phyloP scores from a whole-genome alignment of 2,797 vertebrate species.

The Poecilia wingei region DNA sequence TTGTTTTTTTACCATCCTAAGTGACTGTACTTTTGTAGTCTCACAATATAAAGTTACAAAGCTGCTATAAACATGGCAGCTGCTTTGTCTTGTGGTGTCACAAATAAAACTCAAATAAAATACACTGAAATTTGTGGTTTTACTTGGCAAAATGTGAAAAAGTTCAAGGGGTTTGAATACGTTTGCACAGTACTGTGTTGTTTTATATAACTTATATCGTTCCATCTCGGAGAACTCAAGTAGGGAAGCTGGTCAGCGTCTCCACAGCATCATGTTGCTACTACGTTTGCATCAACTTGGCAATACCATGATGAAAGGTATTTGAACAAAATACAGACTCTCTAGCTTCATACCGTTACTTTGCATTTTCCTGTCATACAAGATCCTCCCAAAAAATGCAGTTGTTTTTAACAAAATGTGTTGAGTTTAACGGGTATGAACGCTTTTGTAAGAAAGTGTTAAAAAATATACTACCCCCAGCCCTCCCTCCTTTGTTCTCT shows the following conservation, averaged over 20 bases:
- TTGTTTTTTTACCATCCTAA: not conserved
- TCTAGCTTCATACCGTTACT: not conserved
- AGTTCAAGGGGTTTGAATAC: not conserved
- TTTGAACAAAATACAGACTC: not conserved
- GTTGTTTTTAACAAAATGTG: not conserved
- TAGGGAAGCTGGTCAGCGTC: not conserved
- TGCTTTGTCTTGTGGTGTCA: not conserved
- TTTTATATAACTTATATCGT: not conserved
- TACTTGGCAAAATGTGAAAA: not conserved
- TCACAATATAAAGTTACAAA: not conserved
- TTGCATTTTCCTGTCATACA: conserved; percentile 28
- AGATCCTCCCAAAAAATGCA: conserved; percentile 10
- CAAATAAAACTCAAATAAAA: not conserved
- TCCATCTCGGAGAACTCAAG: not conserved
- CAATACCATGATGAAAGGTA: not conserved
- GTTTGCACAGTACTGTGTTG: not conserved
- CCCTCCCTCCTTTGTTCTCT: conserved; percentile 26
- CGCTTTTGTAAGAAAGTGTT: conserved; percentile 32
- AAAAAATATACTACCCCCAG: conserved; percentile 23
- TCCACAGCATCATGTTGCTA: not conserved
- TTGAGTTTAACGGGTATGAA: not conserved
- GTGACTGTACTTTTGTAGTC: not conserved
- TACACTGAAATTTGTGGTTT: not conserved
- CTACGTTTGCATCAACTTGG: not conserved
- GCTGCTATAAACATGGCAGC: not conserved